Percentiles rank a stretch among this genome's conserved stretches.
These are phyloP conservation scores for Peromyscus melanophrys DNA, from an alignment of 2,797 vertebrate genomes.

Conservation along the genomic window DNA sequence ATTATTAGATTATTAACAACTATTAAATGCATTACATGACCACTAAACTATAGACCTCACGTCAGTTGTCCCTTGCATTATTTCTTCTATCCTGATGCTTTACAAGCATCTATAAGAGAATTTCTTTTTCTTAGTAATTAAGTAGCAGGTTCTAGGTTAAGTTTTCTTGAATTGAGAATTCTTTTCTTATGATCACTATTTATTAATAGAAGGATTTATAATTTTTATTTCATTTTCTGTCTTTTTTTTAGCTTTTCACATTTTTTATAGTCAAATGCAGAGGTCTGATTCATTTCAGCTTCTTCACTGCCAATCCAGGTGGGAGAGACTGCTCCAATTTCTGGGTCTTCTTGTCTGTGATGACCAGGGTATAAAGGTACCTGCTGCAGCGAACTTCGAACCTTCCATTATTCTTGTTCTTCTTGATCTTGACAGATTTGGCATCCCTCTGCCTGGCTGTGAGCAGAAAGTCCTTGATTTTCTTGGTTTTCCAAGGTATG, in stretches of 20 bases:
- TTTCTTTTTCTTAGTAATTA: conserved; percentile 2
- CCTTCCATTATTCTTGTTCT: background rate
- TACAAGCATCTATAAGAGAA: background rate
- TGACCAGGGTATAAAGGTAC: background rate
- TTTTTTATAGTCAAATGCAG: background rate
- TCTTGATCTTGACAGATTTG: background rate
- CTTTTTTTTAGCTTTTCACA: background rate
- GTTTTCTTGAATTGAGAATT: background rate
- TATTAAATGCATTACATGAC: background rate
- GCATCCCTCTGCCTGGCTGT: no score
- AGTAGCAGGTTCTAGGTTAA: background rate
- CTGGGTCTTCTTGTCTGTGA: background rate
- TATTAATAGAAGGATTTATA: background rate
- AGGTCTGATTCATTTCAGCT: background rate
- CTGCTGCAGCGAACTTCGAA: background rate
- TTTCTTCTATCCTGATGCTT: background rate
- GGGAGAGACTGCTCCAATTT: background rate
- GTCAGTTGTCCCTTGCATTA: background rate
- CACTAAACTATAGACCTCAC: background rate
- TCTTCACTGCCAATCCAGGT: background rate
- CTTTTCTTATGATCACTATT: background rate
- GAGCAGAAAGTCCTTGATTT: no score
- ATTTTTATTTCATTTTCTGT: background rate
- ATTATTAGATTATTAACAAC: background rate
- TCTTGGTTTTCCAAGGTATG: no score